phyloP scores from a whole-genome alignment of 2,797 vertebrate species.

The Brachyrhaphis roseni region DNA sequence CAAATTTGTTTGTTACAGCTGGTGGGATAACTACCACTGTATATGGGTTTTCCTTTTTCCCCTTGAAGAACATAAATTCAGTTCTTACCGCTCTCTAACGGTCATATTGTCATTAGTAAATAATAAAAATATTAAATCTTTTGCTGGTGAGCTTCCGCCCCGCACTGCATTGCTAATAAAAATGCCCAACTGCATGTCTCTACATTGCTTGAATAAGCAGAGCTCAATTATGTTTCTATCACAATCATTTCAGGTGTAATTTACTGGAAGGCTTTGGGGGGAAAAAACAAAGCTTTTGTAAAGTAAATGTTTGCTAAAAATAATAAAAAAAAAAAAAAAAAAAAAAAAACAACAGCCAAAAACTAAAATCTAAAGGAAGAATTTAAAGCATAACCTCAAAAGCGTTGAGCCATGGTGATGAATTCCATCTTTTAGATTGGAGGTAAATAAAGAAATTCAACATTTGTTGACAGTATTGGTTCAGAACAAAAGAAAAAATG shows the following conservation, averaged over 20 bases:
- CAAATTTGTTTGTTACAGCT: neutral
- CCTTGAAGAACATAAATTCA: neutral
- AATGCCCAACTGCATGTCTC: constrained; percentile 10
- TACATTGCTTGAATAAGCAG: constrained; percentile 27
- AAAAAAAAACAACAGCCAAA: neutral
- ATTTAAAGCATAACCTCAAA: constrained; percentile 25
- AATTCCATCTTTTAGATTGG: constrained; percentile 22
- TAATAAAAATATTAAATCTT: constrained; percentile 1
- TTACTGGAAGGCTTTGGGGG: constrained; percentile 49
- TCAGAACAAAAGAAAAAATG: constrained; percentile 7
- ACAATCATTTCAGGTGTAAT: constrained; percentile 22
- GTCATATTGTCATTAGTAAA: neutral
- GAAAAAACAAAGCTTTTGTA: constrained; percentile 3
- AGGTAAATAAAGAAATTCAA: constrained; percentile 9
- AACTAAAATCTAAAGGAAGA: constrained; percentile 23
- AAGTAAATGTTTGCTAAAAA: constrained; percentile 6
- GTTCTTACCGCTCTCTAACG: neutral
- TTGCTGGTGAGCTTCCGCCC: neutral
- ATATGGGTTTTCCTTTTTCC: neutral
- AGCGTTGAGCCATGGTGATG: neutral
- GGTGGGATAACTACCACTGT: neutral
- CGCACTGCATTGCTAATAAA: neutral
- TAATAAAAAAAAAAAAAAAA: constrained; percentile 10
- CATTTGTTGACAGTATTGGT: neutral
- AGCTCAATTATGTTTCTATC: constrained; percentile 24